Evolutionary conservation across 2,888 invertebrate genomes (phyloP).

Genomic region (Lasioglossum malachurum): DNA sequence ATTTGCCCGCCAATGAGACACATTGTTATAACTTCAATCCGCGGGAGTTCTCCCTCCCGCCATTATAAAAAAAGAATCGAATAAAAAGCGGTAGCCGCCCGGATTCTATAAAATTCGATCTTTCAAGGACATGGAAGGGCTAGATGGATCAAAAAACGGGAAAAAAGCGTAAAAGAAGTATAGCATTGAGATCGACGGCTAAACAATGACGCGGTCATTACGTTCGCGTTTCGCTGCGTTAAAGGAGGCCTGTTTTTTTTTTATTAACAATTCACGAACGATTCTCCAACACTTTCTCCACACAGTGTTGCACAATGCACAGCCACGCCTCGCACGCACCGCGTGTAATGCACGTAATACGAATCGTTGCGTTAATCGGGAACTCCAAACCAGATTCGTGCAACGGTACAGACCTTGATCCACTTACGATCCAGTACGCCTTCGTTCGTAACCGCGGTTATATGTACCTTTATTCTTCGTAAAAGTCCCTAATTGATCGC

Average conservation of each 20-base stretch:
- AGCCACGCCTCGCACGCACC: conserved; percentile 63
- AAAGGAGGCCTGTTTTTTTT: conserved; percentile 31
- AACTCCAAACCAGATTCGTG: conserved; percentile 70
- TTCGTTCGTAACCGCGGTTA: neutral
- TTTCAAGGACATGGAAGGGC: conserved; percentile 5
- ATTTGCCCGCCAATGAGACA: neutral
- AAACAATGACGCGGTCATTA: neutral
- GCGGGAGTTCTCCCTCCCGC: neutral
- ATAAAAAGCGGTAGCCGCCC: neutral
- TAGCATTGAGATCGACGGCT: neutral
- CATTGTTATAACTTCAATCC: neutral
- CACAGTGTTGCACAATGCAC: conserved; percentile 58
- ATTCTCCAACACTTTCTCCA: conserved; percentile 66
- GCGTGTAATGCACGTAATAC: conserved; percentile 59
- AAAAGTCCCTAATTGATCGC: conserved; percentile 19
- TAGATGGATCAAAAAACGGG: neutral
- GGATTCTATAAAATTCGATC: neutral
- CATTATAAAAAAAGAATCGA: neutral
- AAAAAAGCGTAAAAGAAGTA: neutral
- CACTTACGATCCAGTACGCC: conserved; percentile 56
- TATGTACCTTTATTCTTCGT: conserved; percentile 16
- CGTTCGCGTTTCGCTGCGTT: conserved; percentile 31
- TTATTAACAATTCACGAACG: conserved; percentile 61
- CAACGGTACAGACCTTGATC: conserved; percentile 71
- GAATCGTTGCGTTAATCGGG: conserved; percentile 67